phyloP scores from a whole-genome alignment of 2,113 vertebrate genomes.

The Dolichallabes microphthalmus region DNA sequence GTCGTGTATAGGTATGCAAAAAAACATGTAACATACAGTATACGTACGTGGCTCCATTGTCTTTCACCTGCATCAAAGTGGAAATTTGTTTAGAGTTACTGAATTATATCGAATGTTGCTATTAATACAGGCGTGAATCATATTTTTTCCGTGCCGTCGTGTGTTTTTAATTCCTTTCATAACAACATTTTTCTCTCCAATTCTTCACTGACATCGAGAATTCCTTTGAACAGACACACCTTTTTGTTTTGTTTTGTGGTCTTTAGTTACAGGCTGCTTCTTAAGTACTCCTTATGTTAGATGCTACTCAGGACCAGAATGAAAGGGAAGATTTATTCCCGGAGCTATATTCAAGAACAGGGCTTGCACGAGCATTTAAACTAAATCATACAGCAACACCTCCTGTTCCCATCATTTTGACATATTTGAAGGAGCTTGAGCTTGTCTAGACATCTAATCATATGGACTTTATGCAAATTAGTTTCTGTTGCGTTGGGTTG shows the following conservation, averaged over 20 bases:
- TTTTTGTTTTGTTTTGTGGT: background rate
- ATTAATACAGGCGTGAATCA: background rate
- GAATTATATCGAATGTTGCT: background rate
- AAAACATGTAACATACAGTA: no score
- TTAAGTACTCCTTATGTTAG: background rate
- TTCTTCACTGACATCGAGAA: background rate
- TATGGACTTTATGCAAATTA: slow-evolving; percentile 10
- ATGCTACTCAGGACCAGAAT: background rate
- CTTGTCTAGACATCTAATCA: slow-evolving; percentile 17
- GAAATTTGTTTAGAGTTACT: no score
- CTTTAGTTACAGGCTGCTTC: background rate
- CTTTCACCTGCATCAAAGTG: background rate
- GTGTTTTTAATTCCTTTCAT: background rate
- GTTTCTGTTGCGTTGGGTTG: background rate
- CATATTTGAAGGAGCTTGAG: background rate
- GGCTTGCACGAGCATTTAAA: background rate
- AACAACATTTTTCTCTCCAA: background rate
- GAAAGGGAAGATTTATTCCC: background rate
- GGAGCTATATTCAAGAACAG: background rate
- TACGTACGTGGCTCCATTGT: background rate
- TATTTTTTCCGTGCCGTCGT: no score
- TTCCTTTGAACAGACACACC: background rate
- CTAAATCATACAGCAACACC: background rate
- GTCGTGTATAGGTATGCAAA: background rate
- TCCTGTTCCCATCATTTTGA: background rate